A percentile compares a stretch with the other conserved stretches of the same genome.
Evolutionary conservation across 2,113 vertebrate genomes (phyloP).

Genomic region (Upupa epops): DNA sequence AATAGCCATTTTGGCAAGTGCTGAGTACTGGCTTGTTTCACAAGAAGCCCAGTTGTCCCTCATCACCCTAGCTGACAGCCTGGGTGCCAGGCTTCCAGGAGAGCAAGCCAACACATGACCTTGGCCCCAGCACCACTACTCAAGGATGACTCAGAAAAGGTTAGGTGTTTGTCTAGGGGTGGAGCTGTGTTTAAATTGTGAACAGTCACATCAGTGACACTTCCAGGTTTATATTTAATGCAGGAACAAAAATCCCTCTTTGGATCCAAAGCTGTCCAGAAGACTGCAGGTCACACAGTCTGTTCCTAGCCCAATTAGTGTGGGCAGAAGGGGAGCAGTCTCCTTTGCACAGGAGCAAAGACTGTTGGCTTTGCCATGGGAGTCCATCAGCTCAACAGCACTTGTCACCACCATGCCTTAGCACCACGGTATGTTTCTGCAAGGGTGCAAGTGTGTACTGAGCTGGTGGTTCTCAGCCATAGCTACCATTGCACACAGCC

Average conservation of each 20-base stretch:
- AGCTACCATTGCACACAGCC: background rate
- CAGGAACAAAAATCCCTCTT: background rate
- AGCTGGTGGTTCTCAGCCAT: background rate
- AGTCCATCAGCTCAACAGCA: background rate
- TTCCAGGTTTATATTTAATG: background rate
- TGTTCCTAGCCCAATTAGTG: background rate
- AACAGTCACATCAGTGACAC: background rate
- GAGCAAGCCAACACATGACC: background rate
- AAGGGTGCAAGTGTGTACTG: background rate
- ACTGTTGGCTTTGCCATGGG: background rate
- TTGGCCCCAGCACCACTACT: background rate
- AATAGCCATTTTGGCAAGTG: background rate
- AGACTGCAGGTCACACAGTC: background rate
- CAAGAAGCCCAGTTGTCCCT: background rate
- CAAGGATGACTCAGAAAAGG: background rate
- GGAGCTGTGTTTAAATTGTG: background rate
- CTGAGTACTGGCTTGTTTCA: background rate
- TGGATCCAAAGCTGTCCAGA: background rate
- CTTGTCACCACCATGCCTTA: rapidly evolving
- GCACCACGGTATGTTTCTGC: background rate
- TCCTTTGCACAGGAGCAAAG: background rate
- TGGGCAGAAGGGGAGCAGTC: background rate
- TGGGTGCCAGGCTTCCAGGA: background rate
- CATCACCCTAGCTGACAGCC: background rate
- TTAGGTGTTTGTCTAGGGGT: background rate